These are phyloP conservation scores for Trichopria drosophilae DNA, from an alignment of 2,888 invertebrate genomes.

Conservation along the genomic window DNA sequence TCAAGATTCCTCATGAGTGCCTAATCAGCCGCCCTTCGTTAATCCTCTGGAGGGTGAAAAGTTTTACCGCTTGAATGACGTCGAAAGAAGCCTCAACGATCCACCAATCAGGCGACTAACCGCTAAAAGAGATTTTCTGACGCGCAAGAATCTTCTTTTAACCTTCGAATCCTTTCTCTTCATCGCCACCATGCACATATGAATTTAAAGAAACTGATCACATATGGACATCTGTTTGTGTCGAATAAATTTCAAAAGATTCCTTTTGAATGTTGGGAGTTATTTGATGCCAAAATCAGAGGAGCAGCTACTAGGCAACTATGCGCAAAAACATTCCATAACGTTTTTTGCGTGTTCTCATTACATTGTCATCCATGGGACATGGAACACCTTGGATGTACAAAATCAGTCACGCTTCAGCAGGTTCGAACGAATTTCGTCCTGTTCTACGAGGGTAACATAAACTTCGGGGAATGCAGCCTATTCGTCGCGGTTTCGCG, in stretches of 20 bases:
- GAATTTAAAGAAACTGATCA: slow-evolving; percentile 1
- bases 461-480: slow-evolving; percentile 33
- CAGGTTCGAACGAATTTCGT: slow-evolving; percentile 46
- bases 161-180: not conserved
- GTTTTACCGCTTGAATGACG: slow-evolving; percentile 53
- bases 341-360: too few relatives aligned
- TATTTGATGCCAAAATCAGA: slow-evolving; percentile 52
- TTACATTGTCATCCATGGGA: too few relatives aligned
- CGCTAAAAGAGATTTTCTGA: slow-evolving; percentile 27
- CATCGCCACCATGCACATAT: not conserved
- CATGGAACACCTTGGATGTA: not conserved
- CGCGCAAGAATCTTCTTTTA: not conserved
- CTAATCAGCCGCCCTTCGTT: slow-evolving; percentile 52
- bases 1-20: slow-evolving; percentile 47
- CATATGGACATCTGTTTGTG: not conserved
- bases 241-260: slow-evolving; percentile 1
- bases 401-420: slow-evolving; percentile 45
- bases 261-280: slow-evolving; percentile 37
- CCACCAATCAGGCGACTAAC: slow-evolving; percentile 46
- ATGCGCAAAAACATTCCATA: slow-evolving; percentile 30
- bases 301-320: slow-evolving; percentile 44
- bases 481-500: not conserved
- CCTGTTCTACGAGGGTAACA: slow-evolving; percentile 47
- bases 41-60: slow-evolving; percentile 51
- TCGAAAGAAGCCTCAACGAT: slow-evolving; percentile 54